Conservation (phyloP, 2,113 vertebrate species). For the Fulmarus glacialis region DNA sequence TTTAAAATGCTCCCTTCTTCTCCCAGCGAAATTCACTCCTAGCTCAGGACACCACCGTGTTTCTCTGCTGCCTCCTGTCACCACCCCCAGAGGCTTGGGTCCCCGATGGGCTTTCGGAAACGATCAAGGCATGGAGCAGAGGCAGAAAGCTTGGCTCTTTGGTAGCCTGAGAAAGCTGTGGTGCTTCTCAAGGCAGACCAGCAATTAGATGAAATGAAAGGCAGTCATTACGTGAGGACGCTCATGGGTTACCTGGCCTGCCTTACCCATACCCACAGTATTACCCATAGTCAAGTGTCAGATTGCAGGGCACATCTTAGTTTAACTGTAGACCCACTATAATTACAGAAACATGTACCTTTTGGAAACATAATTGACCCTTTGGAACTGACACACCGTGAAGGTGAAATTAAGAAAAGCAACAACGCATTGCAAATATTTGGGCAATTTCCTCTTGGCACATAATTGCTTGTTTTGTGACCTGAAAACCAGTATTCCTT, state of each 20-base stretch:
- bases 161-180: neutral
- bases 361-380: neutral
- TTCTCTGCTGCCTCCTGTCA: neutral
- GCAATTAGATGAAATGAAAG: neutral
- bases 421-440: neutral
- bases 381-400: neutral
- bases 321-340: neutral
- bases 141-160: neutral
- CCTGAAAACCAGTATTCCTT: conserved; percentile 6
- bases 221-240: neutral
- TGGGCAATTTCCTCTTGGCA: conserved; percentile 17
- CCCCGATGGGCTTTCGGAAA: neutral
- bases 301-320: neutral
- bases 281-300: neutral
- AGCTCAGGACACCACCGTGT: neutral
- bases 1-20: neutral
- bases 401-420: neutral
- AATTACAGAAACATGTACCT: neutral
- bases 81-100: neutral
- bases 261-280: neutral
- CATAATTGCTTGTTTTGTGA: conserved; percentile 5
- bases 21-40: neutral
- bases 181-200: neutral
- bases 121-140: neutral
- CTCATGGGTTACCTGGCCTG: neutral